These are phyloP conservation scores for Odontothrips loti DNA, from an alignment of 2,888 invertebrate genomes.

Conservation along the genomic window DNA sequence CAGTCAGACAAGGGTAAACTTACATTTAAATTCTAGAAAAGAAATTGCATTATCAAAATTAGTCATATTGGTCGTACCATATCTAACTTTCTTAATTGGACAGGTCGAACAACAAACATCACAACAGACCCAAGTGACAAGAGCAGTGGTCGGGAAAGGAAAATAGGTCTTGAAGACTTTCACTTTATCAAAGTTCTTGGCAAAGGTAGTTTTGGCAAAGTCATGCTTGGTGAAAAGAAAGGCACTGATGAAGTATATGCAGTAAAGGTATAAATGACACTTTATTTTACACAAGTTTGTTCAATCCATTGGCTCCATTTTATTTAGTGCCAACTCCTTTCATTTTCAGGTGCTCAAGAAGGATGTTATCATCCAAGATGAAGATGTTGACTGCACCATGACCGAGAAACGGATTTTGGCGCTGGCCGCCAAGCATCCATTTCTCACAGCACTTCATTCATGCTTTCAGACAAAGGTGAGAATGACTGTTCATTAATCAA, in stretches of 20 bases:
- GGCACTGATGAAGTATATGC: constrained; percentile 79
- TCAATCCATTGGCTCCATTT: neutral
- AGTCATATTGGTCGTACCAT: neutral
- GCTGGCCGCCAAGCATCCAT: constrained; percentile 95
- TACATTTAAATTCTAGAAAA: neutral
- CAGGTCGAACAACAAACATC: constrained; percentile 9
- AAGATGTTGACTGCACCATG: constrained; percentile 99
- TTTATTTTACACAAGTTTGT: neutral
- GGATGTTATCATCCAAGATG: constrained; percentile 96
- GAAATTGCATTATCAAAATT: neutral
- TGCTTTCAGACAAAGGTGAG: constrained; percentile 89
- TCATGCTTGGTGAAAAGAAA: constrained; percentile 94
- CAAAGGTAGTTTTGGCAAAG: constrained; percentile 98
- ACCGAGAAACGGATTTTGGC: constrained; percentile 96
- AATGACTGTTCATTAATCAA: neutral
- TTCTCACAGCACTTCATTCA: constrained; percentile 93
- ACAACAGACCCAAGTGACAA: constrained; percentile 37
- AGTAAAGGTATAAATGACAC: constrained; percentile 47
- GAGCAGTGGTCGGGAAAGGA: constrained; percentile 46
- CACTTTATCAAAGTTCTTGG: constrained; percentile 97
- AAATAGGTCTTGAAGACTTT: constrained; percentile 81
- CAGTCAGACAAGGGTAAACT: neutral
- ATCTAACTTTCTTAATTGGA: constrained; percentile 21
- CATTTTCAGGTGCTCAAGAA: constrained; percentile 77
- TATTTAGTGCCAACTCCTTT: neutral